Base-by-base conservation (phyloP, 64 coral and sea anemone genomes). In the Montipora efflorescens region DNA sequence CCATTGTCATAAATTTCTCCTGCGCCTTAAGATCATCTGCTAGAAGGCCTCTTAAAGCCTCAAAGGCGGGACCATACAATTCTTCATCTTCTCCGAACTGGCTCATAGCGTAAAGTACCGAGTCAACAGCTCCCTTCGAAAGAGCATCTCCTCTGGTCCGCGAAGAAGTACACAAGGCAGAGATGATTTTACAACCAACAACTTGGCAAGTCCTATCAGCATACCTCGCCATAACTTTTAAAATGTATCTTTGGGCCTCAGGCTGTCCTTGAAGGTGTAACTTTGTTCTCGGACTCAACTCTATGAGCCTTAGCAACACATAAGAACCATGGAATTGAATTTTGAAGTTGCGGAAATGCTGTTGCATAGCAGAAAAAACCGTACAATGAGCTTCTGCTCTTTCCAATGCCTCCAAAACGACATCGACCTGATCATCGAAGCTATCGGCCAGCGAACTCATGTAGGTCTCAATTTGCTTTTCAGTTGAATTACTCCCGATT, bases 141-240 rank as follows among this genome's bases (percentile, higher is more conserved):
- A 89, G 3, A 45, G 76, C 72, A 79, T 59, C 50, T 59, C 51
- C 25, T 79, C 74, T 89, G 25, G 43, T 89, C 52, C 44, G 45
- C 5, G 87, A 2, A 58, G 51, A 77, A 47, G 72, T 79, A 14
- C 51, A 62, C 58, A 89, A 57, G 5, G 72, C 51, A 78, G 87
- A 89, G 44, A 93, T 75, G 21, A 93, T 88, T 21, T 87, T 93
- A 55, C 92, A 93, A 12, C 73, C 74, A 36, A 88, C n/a, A 48
- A 66, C 82, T 74, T 93, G 92, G 15, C 62, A 79, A 14, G 76
- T 77, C 9, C 44, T 52, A 18, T 93, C 84, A 55, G 19, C 1
- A 46, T 80, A 72, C 2, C 46, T 22, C 15, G 28, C 13, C 92
- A 93, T 93, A 20, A 87, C 11, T 80, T 93, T 52, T 23, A 87